Evolutionary conservation across 1,140 invertebrate genomes (phyloP).

Genomic region (Agrilus planipennis): DNA sequence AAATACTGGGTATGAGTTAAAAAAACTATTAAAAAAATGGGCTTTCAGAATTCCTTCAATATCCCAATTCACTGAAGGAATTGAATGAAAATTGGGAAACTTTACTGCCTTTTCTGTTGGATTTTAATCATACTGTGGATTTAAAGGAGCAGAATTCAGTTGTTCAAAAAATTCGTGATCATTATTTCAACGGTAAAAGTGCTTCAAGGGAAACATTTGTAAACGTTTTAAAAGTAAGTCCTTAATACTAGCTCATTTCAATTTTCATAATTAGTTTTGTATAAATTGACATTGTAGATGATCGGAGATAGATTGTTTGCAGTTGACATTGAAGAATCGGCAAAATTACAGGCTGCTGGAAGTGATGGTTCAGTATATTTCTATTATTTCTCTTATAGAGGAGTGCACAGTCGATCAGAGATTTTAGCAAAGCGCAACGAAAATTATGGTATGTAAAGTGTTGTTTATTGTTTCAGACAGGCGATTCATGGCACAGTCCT

Average conservation of each 20-base stretch:
- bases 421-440: constrained; percentile 8
- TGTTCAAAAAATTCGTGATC: constrained; percentile 18
- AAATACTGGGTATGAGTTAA: too few relatives aligned
- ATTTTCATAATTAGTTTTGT: background rate
- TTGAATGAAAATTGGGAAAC: constrained; percentile 21
- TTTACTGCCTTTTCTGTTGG: constrained; percentile 22
- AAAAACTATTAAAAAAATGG: too few relatives aligned
- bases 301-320: constrained; percentile 48
- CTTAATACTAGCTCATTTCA: background rate
- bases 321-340: constrained; percentile 40
- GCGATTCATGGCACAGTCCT: too few relatives aligned
- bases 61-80: constrained; percentile 17
- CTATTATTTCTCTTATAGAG: constrained; percentile 43
- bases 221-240: constrained; percentile 6
- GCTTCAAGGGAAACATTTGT: constrained; percentile 15
- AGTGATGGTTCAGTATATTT: constrained; percentile 45
- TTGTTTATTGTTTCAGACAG: too few relatives aligned
- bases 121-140: constrained; percentile 21
- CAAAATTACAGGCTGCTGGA: constrained; percentile 39
- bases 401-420: constrained; percentile 19
- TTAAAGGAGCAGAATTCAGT: constrained; percentile 12
- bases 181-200: constrained; percentile 18
- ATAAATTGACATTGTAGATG: background rate
- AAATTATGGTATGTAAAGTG: constrained; percentile 22
- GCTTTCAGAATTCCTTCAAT: constrained; percentile 21